Base-by-base conservation (phyloP, 2,888 invertebrate species). In the Hypomecis atomaria region DNA sequence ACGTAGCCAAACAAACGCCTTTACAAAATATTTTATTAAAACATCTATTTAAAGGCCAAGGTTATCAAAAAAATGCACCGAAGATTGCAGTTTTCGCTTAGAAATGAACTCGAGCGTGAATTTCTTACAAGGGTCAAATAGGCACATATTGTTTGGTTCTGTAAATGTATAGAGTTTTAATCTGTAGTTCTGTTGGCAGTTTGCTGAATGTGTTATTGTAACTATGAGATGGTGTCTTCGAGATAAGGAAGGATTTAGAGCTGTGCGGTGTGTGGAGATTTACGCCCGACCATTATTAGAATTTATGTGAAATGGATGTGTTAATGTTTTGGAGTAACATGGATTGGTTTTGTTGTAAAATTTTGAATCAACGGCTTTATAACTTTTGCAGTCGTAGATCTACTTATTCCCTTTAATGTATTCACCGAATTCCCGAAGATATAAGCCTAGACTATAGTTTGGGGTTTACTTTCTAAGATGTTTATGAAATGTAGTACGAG, bases 211-310 rank as follows among this genome's bases (percentile, higher is more conserved):
- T 59, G 38, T 59, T 60, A 71, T 72, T 72, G 72, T 73, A 69
- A 70, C 63, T 59, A 71, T 59, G 64, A 72, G 75, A 75, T 75
- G 65, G 72, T 71, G 71, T 72, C 68, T 71, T 66, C 61, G 38
- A 72, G 75, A 75, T 75, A 75, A 75, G 72, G 61, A 64, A 70
- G 75, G 71, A 73, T 71, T 75, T 75, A 72, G 54, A 55, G 69
- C 63, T 68, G 71, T 64, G 61, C 59, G 43, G 62, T 23, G 70
- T 65, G 61, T 52, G 69, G 56, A 63, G 63, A 65, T 69, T 72
- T 66, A 67, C 65, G 59, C 61, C 36, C 44, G 34, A 11, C 67
- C 57, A 55, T 67, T 71, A 69, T 66, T 67, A 43, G 10, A 61
- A 45, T 68, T 69, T 62, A 59, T 63, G 69, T 63, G 61, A 59